A percentile compares a stretch with the other conserved stretches of the same genome.
phyloP scores from a whole-genome alignment of 2,797 vertebrate genomes.

The Trematomus bernacchii region DNA sequence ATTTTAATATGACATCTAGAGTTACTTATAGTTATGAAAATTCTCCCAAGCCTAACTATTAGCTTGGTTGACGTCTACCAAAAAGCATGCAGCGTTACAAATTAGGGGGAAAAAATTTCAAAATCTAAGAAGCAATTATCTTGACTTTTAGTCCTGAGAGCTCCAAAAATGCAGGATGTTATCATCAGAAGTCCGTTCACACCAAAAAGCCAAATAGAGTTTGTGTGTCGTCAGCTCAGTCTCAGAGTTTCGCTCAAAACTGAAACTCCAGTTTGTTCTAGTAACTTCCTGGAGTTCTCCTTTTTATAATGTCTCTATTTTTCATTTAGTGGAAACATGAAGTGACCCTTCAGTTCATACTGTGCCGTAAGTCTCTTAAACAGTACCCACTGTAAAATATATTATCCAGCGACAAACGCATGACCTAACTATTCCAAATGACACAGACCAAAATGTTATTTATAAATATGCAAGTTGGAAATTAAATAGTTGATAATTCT shows the following conservation, averaged over 20 bases:
- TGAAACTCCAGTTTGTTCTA: background rate
- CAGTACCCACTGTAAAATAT: background rate
- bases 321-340: background rate
- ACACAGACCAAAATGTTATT: background rate
- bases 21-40: background rate
- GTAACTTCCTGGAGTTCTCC: background rate
- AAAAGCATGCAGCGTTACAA: background rate
- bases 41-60: background rate
- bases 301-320: background rate
- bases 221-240: background rate
- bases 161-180: background rate
- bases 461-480: background rate
- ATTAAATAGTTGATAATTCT: slow-evolving; percentile 25
- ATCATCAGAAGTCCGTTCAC: background rate
- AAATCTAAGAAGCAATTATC: background rate
- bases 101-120: background rate
- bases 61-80: background rate
- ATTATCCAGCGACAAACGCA: slow-evolving; percentile 3
- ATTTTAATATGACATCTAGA: slow-evolving; percentile 4
- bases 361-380: background rate
- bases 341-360: background rate
- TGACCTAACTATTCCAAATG: background rate
- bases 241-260: background rate
- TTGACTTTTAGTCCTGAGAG: background rate
- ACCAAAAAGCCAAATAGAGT: background rate